Base-by-base conservation (phyloP, 2,113 vertebrate genomes). In the Montifringilla adamsi region DNA sequence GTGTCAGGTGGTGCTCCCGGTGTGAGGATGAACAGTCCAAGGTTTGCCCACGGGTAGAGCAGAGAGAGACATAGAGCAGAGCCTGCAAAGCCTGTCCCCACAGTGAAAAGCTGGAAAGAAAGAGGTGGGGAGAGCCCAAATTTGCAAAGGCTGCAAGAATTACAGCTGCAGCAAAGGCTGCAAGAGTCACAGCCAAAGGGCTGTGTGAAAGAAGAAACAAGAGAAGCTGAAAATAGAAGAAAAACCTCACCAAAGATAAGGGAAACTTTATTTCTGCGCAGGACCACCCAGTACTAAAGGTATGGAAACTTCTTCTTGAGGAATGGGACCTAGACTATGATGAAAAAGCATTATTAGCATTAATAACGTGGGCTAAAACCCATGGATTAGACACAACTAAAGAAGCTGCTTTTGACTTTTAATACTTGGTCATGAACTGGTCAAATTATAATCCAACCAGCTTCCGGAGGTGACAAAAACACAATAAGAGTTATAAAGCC, bases 1-100 rank as follows among this genome's bases (percentile, higher is more conserved):
- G 1, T 35, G 22, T 35, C 22, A 7, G 6, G 5, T 35, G n/a
- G 22, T 11, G 15, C 15, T 15, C 22, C 15, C 1, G 3, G n/a
- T 24, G 33, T 35, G 10, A 59, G 56, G 15, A 59, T 7, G 4
- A 59, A 59, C 15, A 59, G 22, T 59, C 56, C 33, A 58, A 58
- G n/a, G 56, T 58, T 58, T 35, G n/a, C 22, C n/a, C 1, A 2
- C 14, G 23, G 24, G n/a, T 24, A 24, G 56, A 59, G 56, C 33
- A 24, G 56, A 59, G 22, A 59, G 56, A n/a, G n/a, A 59, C 22
- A 16, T 14, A 16, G n/a, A 22, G 22, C 56, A 35, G n/a, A 59
- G 10, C n/a, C n/a, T 59, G 56, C n/a, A 35, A 35, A 59, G n/a
- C n/a, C 33, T 35, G 56, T 35, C 56, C n/a, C 56, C 22, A 59